Evolutionary conservation across 2,113 vertebrate species (phyloP).

Genomic region (Eclectus roratus): DNA sequence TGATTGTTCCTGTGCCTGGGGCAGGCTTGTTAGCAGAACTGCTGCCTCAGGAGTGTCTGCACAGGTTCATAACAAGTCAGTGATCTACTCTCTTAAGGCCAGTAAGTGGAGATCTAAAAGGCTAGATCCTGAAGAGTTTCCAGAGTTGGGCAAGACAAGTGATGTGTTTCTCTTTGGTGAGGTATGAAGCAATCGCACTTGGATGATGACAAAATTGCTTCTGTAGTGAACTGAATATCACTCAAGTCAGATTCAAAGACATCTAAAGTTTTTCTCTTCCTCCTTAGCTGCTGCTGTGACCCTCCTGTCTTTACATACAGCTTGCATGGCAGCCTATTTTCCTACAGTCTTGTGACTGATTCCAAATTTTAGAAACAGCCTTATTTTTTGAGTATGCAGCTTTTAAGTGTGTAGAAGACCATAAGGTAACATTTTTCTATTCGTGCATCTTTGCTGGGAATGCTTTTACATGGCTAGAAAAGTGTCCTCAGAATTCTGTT

Average conservation of each 20-base stretch:
- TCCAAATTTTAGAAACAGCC: not conserved
- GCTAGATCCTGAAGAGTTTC: not conserved
- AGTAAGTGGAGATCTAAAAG: not conserved
- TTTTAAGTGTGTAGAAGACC: not conserved
- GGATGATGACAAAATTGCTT: not conserved
- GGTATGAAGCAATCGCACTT: accelerated
- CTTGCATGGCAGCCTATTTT: not conserved
- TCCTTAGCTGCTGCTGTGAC: not conserved
- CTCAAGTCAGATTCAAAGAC: not conserved
- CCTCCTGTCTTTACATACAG: not conserved
- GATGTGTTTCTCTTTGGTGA: not conserved
- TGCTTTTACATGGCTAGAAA: accelerated
- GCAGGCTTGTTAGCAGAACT: no score
- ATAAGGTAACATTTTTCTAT: not conserved
- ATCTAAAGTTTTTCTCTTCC: accelerated
- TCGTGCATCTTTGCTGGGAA: not conserved
- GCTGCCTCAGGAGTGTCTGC: not conserved
- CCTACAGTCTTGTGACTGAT: not conserved
- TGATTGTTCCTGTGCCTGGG: not conserved
- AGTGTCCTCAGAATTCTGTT: not conserved
- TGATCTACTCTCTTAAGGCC: not conserved
- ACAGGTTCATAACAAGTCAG: not conserved
- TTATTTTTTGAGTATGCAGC: not conserved
- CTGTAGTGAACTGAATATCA: not conserved
- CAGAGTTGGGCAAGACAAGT: not conserved